Base-by-base conservation (phyloP, 53 echinoderm and acorn worm species). In the Arbacia lixula region DNA sequence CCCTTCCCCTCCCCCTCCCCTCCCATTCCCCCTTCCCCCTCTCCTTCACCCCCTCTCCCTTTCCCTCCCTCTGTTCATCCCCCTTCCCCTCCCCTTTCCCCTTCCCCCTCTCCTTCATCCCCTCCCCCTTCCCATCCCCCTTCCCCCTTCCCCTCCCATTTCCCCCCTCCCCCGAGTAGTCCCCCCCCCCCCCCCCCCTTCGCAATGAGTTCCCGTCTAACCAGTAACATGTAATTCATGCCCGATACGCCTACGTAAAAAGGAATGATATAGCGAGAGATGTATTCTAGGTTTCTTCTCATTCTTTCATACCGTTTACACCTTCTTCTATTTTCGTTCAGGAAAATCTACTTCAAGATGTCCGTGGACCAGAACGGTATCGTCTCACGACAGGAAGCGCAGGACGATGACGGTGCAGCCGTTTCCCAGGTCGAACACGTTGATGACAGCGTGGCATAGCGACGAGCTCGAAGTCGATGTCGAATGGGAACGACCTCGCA, bases 301-400 rank as follows among this genome's bases (percentile, higher is more conserved):
- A 11, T 62, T 62, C 22, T 5, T 40, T 5, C 37, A n/a, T 68
- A 16, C 5, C 25, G 6, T 36, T 39, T 68, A 3, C 21, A 1
- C 36, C 11, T 60, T 60, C 24, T 3, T 28, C 12, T 28, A 41
- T 49, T 29, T 49, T 14, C 16, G 1, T 41, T 36, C 37, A 68
- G 71, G 12, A 71, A 71, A 71, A 71, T 71, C 71, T 46, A 46
- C 71, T 71, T 10, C 71, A 71, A 71, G 71, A 43, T 71, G 71
- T 27, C 71, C 1, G 27, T 71, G 12, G 71, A 71, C 42, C 41
- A 71, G 21, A 49, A 71, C 28, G 71, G 71, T 26, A 41, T 43
- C 12, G 71, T 71, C 0, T 40, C 71, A 3, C 33, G 71, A 43
- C 29, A 27, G 30, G 41, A 40, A 71, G 43, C 71, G 3, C 10